These are phyloP conservation scores for Drosophila carrolli DNA, from an alignment of 1,140 invertebrate species.

Conservation along the genomic window DNA sequence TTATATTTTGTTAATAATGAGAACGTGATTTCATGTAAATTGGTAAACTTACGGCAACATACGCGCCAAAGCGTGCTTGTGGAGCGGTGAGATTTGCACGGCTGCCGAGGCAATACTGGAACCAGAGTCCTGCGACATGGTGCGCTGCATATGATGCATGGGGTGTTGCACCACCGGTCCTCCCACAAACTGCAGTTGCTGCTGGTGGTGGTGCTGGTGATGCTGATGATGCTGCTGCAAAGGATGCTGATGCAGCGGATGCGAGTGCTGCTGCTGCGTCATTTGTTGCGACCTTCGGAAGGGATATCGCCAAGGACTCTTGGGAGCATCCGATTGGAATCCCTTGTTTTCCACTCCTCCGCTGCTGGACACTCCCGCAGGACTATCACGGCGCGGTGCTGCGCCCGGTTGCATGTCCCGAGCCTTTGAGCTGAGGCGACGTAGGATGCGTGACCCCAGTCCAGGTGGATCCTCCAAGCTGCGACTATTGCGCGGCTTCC, in stretches of 20 bases:
- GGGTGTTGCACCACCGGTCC: slow-evolving; percentile 62
- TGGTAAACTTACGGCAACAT: slow-evolving; percentile 80
- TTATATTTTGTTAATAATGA: not conserved
- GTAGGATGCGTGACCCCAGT: slow-evolving; percentile 87
- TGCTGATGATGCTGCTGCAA: slow-evolving; percentile 45
- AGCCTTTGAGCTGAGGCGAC: slow-evolving; percentile 88
- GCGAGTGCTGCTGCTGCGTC: slow-evolving; percentile 23
- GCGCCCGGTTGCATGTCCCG: slow-evolving; percentile 78
- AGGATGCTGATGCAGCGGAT: slow-evolving; percentile 34
- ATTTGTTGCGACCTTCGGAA: slow-evolving; percentile 83
- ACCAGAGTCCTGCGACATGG: slow-evolving; percentile 84
- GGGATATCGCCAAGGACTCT: slow-evolving; percentile 87
- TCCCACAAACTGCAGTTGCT: slow-evolving; percentile 70
- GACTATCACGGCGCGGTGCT: slow-evolving; percentile 54
- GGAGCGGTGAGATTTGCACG: slow-evolving; percentile 78
- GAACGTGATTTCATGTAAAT: slow-evolving; percentile 7
- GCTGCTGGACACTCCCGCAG: slow-evolving; percentile 64
- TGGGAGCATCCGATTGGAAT: slow-evolving; percentile 87
- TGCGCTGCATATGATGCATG: slow-evolving; percentile 74
- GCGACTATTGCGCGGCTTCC: slow-evolving; percentile 86
- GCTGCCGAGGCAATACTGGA: slow-evolving; percentile 84
- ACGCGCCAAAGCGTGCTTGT: slow-evolving; percentile 77
- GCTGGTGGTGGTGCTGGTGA: slow-evolving; percentile 67
- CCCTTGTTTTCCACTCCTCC: slow-evolving; percentile 86
- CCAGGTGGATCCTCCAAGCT: slow-evolving; percentile 87